Conservation (phyloP, 2,113 vertebrate species). For the Larimichthys crocea region DNA sequence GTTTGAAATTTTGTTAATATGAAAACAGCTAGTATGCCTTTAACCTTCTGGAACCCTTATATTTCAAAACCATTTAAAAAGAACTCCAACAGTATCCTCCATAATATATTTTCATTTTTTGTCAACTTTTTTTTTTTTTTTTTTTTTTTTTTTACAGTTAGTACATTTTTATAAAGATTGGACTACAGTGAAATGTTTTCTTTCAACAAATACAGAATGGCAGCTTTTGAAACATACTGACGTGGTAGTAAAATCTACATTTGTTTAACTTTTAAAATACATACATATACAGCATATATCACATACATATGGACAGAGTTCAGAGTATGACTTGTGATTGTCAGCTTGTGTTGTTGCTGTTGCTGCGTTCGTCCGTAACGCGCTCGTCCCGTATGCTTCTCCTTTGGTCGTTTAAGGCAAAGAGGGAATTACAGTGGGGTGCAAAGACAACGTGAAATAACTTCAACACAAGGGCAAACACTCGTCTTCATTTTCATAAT, state of each 20-base stretch:
- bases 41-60: background rate
- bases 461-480: slow-evolving; percentile 41
- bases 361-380: background rate
- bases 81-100: background rate
- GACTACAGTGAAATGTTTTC: slow-evolving; percentile 50
- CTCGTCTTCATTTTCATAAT: slow-evolving; percentile 6
- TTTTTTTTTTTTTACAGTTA: slow-evolving; percentile 50
- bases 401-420: slow-evolving; percentile 76
- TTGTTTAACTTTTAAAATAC: slow-evolving; percentile 56
- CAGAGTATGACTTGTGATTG: slow-evolving; percentile 1
- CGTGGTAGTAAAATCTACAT: slow-evolving; percentile 47
- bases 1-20: background rate
- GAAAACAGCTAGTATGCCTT: background rate
- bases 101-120: slow-evolving; percentile 46
- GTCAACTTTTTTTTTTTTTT: slow-evolving; percentile 22
- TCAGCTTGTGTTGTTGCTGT: slow-evolving; percentile 17
- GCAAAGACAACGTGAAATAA: slow-evolving; percentile 44
- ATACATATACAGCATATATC: slow-evolving; percentile 63
- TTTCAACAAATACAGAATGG: slow-evolving; percentile 62
- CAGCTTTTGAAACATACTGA: slow-evolving; percentile 47
- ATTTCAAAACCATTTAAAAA: background rate
- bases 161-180: slow-evolving; percentile 52
- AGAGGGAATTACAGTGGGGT: slow-evolving; percentile 55
- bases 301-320: slow-evolving; percentile 45
- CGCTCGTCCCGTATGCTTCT: slow-evolving; percentile 53